A percentile compares a stretch with the other conserved stretches of the same genome.
Conservation (phyloP, 2,888 invertebrate genomes). For the Ectemnius lituratus region DNA sequence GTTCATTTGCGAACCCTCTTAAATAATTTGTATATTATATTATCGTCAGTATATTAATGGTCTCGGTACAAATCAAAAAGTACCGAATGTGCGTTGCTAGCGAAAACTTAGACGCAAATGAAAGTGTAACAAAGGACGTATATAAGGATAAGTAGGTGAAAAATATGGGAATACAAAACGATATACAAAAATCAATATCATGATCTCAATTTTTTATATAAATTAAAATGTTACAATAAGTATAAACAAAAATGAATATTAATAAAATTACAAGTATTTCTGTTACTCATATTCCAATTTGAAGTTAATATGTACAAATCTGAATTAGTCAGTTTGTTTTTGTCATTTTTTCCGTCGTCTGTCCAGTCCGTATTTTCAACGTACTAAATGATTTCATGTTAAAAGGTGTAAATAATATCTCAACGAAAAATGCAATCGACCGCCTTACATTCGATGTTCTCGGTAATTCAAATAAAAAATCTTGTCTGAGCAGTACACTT, state of each 20-base stretch:
- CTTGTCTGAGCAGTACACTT: constrained; percentile 47
- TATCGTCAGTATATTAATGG: no score
- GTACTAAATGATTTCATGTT: constrained; percentile 36
- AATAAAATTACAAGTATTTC: constrained; percentile 55
- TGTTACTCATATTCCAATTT: constrained; percentile 50
- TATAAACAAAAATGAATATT: constrained; percentile 60
- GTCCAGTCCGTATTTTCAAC: constrained; percentile 31
- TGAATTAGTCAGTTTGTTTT: constrained; percentile 29
- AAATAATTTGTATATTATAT: no score
- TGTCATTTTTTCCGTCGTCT: constrained; percentile 11
- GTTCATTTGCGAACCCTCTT: no score
- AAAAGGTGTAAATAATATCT: constrained; percentile 52
- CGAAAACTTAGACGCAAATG: not conserved
- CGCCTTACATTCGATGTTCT: constrained; percentile 26
- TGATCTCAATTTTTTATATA: constrained; percentile 66
- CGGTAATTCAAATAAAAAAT: constrained; percentile 27
- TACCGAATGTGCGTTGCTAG: no score
- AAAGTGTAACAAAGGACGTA: constrained; percentile 25
- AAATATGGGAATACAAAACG: constrained; percentile 31
- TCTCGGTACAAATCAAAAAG: no score
- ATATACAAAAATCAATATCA: constrained; percentile 51
- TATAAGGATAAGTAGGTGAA: constrained; percentile 29
- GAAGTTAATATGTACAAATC: constrained; percentile 57
- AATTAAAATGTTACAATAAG: constrained; percentile 69
- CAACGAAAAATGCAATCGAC: constrained; percentile 39